Base-by-base conservation (phyloP, 2,113 vertebrate species). In the Callopanchax toddi region DNA sequence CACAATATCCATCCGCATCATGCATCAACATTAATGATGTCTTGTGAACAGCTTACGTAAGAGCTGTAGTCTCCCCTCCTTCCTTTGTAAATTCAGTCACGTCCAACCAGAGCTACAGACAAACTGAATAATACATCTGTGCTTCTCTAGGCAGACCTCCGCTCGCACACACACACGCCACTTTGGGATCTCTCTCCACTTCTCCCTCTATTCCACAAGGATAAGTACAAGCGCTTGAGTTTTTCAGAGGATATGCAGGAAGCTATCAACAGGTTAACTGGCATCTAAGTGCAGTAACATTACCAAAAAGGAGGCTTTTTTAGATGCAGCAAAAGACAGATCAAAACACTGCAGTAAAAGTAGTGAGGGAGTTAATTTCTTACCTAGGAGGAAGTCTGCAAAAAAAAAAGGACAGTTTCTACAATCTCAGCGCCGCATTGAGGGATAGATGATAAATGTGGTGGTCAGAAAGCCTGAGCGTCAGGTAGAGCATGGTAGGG, bases 121-220 rank as follows among this genome's bases (percentile, higher is more conserved):
- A 88, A 91, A 86, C 86, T 86, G 88, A 93, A 93, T 92, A 92
- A 92, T 89, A 89, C 81, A 92, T 93, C 82, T 90, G 81, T 86
- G 83, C 83, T 87, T 76, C 64, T 82, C 48, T n/a, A 66, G 62
- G 66, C 72, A 81, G 75, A 77, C 80, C 73, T 81, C 78, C 29
- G 26, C 59, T 56, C 52, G 57, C 57, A 65, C 60, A 78, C 49
- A 32, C 29, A 32, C 29, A 32, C 29, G 10, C 29, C 45, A 26
- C 62, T 60, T 55, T 54, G 71, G 62, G 48, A 62, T 57, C 53
- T 42, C 58, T 23, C 20, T 54, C 29, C 23, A 22, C 12, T 42
- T 50, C 48, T 18, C 56, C 44, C 37, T 43, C 29, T 58, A 66
- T 60, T 43, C 57, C 60, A 77, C 50, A 65, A 54, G 67, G 48